Evolutionary conservation across 2,113 vertebrate species (phyloP).

Genomic region (Gopherus evgoodei): DNA sequence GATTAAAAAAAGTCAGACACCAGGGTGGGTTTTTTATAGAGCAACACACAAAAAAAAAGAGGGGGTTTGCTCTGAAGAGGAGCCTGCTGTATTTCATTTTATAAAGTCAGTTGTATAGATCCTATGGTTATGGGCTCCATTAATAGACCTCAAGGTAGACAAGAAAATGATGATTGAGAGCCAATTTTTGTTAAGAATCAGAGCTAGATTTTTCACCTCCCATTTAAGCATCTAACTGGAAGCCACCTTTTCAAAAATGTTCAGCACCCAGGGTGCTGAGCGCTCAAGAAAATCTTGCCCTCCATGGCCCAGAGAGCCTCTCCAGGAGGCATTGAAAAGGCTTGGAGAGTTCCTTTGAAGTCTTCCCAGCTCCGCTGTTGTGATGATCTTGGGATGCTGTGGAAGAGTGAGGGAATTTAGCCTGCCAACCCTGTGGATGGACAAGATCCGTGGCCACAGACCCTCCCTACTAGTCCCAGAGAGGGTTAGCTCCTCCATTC

Average conservation of each 20-base stretch:
- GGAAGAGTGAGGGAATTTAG: not conserved
- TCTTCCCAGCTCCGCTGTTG: not conserved
- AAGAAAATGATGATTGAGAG: not conserved
- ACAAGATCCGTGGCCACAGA: not conserved
- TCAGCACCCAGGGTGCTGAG: not conserved
- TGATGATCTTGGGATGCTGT: not conserved
- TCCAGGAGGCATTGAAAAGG: not conserved
- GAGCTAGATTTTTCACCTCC: not conserved
- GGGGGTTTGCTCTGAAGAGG: not conserved
- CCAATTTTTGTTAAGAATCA: not conserved
- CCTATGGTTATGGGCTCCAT: not conserved
- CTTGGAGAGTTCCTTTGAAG: not conserved
- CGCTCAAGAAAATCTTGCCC: not conserved
- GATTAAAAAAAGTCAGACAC: accelerated
- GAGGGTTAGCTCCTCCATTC: not conserved
- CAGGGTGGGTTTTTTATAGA: accelerated
- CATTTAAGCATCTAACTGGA: not conserved
- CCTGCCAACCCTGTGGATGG: not conserved
- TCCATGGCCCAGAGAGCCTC: not conserved
- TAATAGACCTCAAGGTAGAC: accelerated
- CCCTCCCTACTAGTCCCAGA: not conserved
- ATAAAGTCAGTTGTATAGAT: not conserved
- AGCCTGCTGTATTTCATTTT: not conserved
- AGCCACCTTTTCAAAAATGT: not conserved
- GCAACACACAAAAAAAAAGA: not conserved